A percentile compares a stretch with the other conserved stretches of the same genome.
phyloP scores from a whole-genome alignment of 2,113 vertebrate species.

The Chaenocephalus aceratus region DNA sequence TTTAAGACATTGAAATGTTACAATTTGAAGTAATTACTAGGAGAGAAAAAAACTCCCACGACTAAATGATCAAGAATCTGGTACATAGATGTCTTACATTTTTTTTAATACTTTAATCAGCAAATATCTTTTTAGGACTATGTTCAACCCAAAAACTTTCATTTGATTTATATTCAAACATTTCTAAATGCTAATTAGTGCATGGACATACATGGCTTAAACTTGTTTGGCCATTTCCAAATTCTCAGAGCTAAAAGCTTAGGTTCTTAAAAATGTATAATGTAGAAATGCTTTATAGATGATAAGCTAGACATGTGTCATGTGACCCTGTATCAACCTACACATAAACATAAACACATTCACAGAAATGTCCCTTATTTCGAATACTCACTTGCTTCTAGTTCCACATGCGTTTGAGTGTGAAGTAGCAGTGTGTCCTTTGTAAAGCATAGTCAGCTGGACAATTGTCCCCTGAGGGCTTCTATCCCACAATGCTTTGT shows the following conservation, averaged over 20 bases:
- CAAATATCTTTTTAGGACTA: too few relatives aligned
- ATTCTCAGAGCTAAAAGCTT: background rate
- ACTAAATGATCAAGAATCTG: background rate
- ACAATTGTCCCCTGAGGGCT: slow-evolving; percentile 20
- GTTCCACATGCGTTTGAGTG: slow-evolving; percentile 7
- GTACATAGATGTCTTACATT: too few relatives aligned
- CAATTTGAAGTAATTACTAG: background rate
- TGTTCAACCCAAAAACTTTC: too few relatives aligned
- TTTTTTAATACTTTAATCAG: too few relatives aligned
- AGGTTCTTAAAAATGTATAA: background rate
- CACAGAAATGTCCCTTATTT: background rate
- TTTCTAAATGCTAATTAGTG: background rate
- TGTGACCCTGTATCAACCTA: background rate
- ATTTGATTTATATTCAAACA: background rate
- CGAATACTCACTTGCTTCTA: background rate
- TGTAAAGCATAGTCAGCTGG: slow-evolving; percentile 22
- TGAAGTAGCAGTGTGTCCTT: slow-evolving; percentile 25
- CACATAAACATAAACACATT: background rate
- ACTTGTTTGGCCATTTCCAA: background rate
- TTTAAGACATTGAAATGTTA: background rate
- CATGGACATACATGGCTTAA: background rate
- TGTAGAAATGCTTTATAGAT: background rate
- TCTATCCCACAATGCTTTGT: slow-evolving; percentile 24
- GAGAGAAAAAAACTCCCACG: background rate
- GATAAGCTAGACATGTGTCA: background rate